A percentile compares a stretch with the other conserved stretches of the same genome.
Evolutionary conservation across 2,113 vertebrate species (phyloP).

Genomic region (Myrmophylax atrothorax): DNA sequence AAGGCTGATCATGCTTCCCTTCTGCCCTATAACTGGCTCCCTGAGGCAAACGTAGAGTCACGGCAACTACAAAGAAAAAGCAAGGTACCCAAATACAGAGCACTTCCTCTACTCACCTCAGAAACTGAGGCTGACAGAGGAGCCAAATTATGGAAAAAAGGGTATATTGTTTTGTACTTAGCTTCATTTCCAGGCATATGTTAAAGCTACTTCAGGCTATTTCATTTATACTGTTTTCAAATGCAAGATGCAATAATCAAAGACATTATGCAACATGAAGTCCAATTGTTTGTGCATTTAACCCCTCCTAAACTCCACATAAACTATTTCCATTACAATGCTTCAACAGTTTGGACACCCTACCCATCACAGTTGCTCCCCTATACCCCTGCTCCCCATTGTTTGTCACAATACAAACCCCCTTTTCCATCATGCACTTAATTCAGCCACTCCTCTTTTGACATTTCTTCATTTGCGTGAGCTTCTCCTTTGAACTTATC

Average conservation of each 20-base stretch:
- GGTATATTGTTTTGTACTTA: neutral
- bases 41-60: neutral
- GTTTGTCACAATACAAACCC: neutral
- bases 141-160: neutral
- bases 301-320: neutral
- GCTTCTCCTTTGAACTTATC: neutral
- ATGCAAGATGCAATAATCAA: neutral
- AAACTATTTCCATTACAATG: neutral
- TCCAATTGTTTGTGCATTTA: rapidly evolving
- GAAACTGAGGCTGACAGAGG: neutral
- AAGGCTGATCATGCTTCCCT: neutral
- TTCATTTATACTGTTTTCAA: neutral
- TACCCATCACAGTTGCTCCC: neutral
- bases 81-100: neutral
- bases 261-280: neutral
- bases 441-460: neutral
- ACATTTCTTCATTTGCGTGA: neutral
- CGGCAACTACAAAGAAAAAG: neutral
- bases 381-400: rapidly evolving
- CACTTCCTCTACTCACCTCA: neutral
- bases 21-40: slow-evolving; percentile 38
- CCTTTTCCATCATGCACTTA: neutral
- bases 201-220: neutral
- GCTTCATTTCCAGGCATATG: neutral
- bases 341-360: neutral